Evolutionary conservation across 2,888 invertebrate species (phyloP), one percentile per base, ranked within the genome.

Genomic region (Blastobasis adustella): DNA sequence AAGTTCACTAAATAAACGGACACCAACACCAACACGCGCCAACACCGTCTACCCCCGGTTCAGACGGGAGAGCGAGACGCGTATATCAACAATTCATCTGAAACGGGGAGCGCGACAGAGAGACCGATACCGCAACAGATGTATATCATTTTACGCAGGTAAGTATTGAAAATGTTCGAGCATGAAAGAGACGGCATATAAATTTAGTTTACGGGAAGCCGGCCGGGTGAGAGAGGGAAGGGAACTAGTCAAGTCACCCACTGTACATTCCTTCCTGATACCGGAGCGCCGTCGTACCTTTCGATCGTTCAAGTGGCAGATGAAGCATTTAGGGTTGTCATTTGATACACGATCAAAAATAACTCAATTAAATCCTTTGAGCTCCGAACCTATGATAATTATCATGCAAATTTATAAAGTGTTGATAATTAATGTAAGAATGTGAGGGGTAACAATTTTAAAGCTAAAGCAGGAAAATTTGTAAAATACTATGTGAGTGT

Each of bases 221-320:
- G 86, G 86, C 82, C 69, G 74, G 54, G 86, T 61, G 72, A 55
- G 84, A 88, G 67, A 69, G 77, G 78, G 87, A 87, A 78, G 73
- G 85, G 74, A 77, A 82, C 71, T 82, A 77, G 84, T 83, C 83
- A 84, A 87, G 87, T 87, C 82, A 86, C 87, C 85, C 86, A 82
- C 82, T 83, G 83, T 87, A 83, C 87, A 88, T 88, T 88, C 88
- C 88, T 87, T 86, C 84, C 86, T 86, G 86, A 87, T 88, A 87
- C 86, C 82, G 82, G 81, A 80, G 76, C 75, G 74, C 73, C 76
- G 83, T 80, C 82, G 85, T 88, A 87, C 88, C 88, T 87, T 88
- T 88, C 88, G 87, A 88, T 87, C 88, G 87, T 82, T 88, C 87
- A 86, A 88, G 87, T 88, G 87, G 87, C 87, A 86, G 88, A 87